Percentiles rank a stretch among this genome's conserved stretches.
Conservation (phyloP, 2,113 vertebrate species). For the Crotalus viridis region DNA sequence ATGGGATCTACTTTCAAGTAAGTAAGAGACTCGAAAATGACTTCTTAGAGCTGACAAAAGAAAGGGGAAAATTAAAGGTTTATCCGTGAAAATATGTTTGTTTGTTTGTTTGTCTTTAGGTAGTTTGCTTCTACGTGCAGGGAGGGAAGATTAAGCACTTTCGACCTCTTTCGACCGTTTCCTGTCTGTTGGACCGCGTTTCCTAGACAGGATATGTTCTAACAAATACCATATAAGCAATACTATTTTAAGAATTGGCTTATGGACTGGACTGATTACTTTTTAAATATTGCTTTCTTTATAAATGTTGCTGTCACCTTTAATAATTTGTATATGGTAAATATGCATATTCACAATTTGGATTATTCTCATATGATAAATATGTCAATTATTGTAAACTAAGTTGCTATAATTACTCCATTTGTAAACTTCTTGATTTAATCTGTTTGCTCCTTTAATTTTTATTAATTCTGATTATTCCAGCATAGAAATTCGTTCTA, state of each 20-base stretch:
- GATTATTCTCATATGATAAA: neutral
- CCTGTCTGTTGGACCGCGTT: neutral
- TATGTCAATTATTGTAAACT: neutral
- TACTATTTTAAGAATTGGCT: neutral
- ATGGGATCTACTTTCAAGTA: slow-evolving; percentile 28
- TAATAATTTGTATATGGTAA: neutral
- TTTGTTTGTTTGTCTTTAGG: neutral
- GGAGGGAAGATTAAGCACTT: neutral
- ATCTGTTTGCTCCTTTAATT: neutral
- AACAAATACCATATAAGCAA: neutral
- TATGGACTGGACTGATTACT: neutral
- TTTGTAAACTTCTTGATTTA: neutral
- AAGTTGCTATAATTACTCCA: neutral
- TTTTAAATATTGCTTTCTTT: neutral
- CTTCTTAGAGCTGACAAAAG: neutral
- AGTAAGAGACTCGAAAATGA: neutral
- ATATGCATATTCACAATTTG: neutral
- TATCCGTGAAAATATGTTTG: neutral
- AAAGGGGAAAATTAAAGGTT: neutral
- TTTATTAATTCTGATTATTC: neutral
- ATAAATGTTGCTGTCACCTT: neutral
- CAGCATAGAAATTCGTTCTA: neutral
- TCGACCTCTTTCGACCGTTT: slow-evolving; percentile 10
- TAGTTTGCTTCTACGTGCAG: neutral
- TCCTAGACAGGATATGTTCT: slow-evolving; percentile 7